These are phyloP conservation scores for Cyanoderma ruficeps DNA, from an alignment of 2,113 vertebrate species.

Conservation along the genomic window DNA sequence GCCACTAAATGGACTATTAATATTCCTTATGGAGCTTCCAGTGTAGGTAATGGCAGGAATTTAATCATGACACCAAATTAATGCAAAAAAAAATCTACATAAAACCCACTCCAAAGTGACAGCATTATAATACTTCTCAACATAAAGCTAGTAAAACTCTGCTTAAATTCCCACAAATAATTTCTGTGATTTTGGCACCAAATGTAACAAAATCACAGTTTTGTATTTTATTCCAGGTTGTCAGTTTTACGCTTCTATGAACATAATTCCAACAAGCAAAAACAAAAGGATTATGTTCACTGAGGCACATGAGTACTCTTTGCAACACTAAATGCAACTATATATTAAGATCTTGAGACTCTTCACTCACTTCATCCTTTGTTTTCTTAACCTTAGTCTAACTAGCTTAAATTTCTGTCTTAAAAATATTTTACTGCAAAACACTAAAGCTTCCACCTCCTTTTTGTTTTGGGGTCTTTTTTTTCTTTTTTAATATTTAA, in stretches of 20 bases:
- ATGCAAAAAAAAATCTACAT: background rate
- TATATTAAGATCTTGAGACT: background rate
- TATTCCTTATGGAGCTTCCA: background rate
- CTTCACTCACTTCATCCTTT: background rate
- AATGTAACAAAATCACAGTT: background rate
- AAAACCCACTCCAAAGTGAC: background rate
- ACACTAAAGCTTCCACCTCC: background rate
- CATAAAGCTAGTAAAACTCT: background rate
- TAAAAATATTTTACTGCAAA: background rate
- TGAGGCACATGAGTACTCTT: background rate
- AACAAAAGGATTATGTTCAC: constrained; percentile 9
- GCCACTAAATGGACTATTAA: background rate
- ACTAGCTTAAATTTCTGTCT: background rate
- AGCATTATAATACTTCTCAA: background rate
- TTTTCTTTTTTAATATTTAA: background rate
- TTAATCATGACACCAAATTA: background rate
- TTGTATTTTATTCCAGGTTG: background rate
- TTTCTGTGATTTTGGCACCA: background rate
- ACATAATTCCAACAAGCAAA: background rate
- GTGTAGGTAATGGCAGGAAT: background rate
- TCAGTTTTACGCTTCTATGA: background rate
- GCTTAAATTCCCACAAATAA: background rate
- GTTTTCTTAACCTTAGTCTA: background rate
- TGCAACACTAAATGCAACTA: background rate
- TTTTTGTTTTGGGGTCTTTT: background rate